Conservation (phyloP, 2,888 invertebrate species). For the Cacoxenus indagator region DNA sequence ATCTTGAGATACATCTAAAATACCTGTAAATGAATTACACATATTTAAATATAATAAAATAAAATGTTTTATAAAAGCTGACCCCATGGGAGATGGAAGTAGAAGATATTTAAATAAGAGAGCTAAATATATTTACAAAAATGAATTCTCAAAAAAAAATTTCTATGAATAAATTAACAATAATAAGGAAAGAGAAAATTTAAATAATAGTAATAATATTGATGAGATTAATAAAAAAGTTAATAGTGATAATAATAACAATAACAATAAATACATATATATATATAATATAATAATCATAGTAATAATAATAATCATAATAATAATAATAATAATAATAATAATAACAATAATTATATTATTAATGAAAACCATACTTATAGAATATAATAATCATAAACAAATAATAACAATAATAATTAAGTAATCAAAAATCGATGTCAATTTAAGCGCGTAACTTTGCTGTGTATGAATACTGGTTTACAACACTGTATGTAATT, state of each 20-base stretch:
- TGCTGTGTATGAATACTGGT: conserved; percentile 24
- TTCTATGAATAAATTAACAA: too few relatives aligned
- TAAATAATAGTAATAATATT: too few relatives aligned
- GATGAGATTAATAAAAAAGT: too few relatives aligned
- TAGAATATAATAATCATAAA: conserved; percentile 14
- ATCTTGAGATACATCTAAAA: neutral
- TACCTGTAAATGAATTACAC: neutral
- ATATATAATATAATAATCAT: neutral
- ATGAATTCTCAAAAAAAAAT: too few relatives aligned
- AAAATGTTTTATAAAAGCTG: neutral
- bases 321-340: conserved; percentile 20
- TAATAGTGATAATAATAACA: too few relatives aligned
- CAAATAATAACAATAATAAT: conserved; percentile 17
- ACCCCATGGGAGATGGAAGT: too few relatives aligned
- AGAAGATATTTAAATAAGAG: too few relatives aligned
- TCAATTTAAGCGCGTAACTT: conserved; percentile 51
- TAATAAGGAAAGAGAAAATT: too few relatives aligned
- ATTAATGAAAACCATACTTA: conserved; percentile 13
- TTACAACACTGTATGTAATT: conserved; percentile 23
- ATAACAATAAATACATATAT: neutral
- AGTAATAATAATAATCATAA: too few relatives aligned
- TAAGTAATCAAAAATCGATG: conserved; percentile 45
- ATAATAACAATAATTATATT: neutral
- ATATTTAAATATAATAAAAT: neutral
- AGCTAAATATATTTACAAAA: too few relatives aligned